Percentiles rank a stretch among this genome's conserved stretches.
These are phyloP conservation scores for Scytalopus superciliaris DNA, from an alignment of 2,113 vertebrate species.

Conservation along the genomic window DNA sequence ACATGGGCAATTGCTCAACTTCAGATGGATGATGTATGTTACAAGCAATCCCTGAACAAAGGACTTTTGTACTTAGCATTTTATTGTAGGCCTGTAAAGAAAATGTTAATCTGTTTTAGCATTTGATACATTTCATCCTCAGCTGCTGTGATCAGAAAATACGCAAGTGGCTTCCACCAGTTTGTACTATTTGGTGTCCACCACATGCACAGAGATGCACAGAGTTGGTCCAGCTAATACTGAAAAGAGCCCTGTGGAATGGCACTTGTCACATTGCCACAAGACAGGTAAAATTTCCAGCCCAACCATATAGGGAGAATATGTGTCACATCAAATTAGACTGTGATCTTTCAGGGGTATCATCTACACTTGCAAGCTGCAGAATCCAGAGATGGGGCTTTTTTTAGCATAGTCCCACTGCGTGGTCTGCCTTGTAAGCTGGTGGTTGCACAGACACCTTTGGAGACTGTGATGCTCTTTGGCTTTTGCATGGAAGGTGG, in stretches of 20 bases:
- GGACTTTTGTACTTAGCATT: not conserved
- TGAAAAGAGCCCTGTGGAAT: not conserved
- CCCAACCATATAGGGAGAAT: not conserved
- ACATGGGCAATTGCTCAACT: not conserved
- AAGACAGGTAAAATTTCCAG: not conserved
- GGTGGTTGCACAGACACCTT: not conserved
- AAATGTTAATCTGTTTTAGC: not conserved
- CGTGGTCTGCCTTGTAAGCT: not conserved
- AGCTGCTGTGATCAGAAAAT: not conserved
- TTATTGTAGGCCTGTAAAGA: not conserved
- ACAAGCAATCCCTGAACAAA: not conserved
- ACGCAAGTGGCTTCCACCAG: not conserved
- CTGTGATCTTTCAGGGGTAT: not conserved
- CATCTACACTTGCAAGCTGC: accelerated
- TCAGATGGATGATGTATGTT: not conserved
- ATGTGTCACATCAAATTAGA: not conserved
- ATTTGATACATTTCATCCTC: not conserved
- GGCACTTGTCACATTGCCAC: not conserved
- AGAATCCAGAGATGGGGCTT: not conserved
- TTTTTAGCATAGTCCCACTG: not conserved
- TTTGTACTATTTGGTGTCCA: not conserved
- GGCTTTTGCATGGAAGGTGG: not conserved
- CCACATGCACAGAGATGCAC: not conserved
- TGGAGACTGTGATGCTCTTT: not conserved
- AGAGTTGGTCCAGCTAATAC: not conserved